Conservation (phyloP, 2,797 vertebrate genomes). For the Pseudotriccus pelzelni region DNA sequence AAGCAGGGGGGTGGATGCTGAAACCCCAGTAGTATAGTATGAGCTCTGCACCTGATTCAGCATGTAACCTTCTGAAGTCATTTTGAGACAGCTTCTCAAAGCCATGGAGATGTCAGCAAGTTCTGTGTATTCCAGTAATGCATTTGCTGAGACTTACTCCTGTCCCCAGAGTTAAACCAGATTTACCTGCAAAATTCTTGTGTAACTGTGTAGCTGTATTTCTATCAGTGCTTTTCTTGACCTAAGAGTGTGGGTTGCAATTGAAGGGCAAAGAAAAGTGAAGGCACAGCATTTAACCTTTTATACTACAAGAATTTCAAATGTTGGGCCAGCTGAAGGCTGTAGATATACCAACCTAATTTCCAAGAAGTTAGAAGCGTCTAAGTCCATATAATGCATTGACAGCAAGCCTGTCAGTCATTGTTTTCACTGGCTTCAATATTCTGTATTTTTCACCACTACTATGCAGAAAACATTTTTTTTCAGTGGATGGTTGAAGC, state of each 20-base stretch:
- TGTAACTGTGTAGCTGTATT: neutral
- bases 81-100: neutral
- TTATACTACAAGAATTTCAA: neutral
- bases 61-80: neutral
- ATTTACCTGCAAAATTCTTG: neutral
- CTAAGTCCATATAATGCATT: neutral
- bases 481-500: neutral
- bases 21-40: accelerated
- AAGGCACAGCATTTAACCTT: neutral
- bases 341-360: neutral
- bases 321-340: neutral
- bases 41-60: neutral
- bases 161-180: neutral
- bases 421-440: neutral
- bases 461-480: neutral
- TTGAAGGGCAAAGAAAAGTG: neutral
- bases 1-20: neutral
- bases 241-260: neutral
- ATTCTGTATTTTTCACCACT: neutral
- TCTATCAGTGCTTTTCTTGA: neutral
- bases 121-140: neutral
- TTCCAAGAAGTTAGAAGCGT: neutral
- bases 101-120: neutral
- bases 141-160: neutral
- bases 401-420: neutral